Percentiles rank a stretch among this genome's conserved stretches.
These are phyloP conservation scores for Zaprionus taronus DNA, from an alignment of 1,140 invertebrate genomes.

Conservation along the genomic window DNA sequence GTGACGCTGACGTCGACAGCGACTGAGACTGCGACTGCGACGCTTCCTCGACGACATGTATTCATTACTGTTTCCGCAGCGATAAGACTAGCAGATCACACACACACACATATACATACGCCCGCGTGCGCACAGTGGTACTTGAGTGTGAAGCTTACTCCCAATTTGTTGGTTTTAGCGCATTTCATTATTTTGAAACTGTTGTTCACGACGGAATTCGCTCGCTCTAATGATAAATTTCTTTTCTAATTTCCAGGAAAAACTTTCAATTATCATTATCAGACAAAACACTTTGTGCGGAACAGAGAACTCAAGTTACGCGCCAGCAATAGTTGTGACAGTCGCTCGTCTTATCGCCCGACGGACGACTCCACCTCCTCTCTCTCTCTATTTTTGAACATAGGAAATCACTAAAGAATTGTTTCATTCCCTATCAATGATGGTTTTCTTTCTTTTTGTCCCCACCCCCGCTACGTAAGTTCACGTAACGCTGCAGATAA, in stretches of 20 bases:
- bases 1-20: background rate
- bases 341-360: constrained; percentile 11
- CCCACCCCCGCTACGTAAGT: constrained; percentile 1
- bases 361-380: background rate
- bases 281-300: constrained; percentile 60
- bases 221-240: constrained; percentile 74
- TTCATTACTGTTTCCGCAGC: constrained; percentile 81
- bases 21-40: constrained; percentile 24
- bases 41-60: constrained; percentile 69
- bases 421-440: constrained; percentile 37
- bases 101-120: constrained; percentile 4
- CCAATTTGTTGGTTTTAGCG: background rate
- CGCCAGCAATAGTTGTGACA: constrained; percentile 63
- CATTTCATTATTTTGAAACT: constrained; percentile 75
- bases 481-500: constrained; percentile 33
- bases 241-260: constrained; percentile 77
- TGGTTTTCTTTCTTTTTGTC: background rate
- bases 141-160: background rate
- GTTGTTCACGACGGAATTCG: constrained; percentile 43
- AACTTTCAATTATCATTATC: constrained; percentile 80
- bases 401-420: constrained; percentile 71
- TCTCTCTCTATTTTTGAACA: constrained; percentile 60
- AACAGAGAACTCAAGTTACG: constrained; percentile 50
- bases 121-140: background rate
- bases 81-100: constrained; percentile 61